Evolutionary conservation across 2,797 vertebrate species (phyloP), one percentile per base, ranked within the genome.

Genomic region (Chaetodon trifasciatus): DNA sequence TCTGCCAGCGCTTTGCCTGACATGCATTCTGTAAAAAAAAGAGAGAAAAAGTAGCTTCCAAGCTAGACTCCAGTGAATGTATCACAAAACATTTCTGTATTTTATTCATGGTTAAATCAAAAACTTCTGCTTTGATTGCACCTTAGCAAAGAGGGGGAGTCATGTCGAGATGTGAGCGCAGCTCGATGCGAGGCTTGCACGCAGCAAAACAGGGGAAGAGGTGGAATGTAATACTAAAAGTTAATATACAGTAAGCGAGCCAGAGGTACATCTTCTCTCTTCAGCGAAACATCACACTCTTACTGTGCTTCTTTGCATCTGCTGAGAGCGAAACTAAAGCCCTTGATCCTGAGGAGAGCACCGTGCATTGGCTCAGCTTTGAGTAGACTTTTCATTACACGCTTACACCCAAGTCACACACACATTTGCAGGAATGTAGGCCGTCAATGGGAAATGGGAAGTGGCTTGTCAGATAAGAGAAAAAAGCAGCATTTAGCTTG

Each of bases 191-290:
- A 79, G 67, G 46, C 60, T 63, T 69, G 70, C 74, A 83, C 78
- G 78, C 67, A 72, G 79, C 53, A 79, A 89, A 88, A 76, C 24
- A 64, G 64, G 50, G 68, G 78, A 70, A 82, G 60, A 86, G 75
- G 76, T 74, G 74, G 64, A 88, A 83, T 74, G 81, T 88, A 81
- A 80, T 60, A 79, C 79, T 82, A 82, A 89, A 88, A 86, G 82
- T 79, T 88, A 76, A 87, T 83, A 57, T 76, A 82, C 67, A 84
- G 73, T 82, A 85, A 81, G 82, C 82, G 78, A 85, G 78, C 73
- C 70, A 75, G 74, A 81, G 78, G 82, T 83, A 58, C 72, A 58
- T 16, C 40, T 73, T 70, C 76, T 79, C 74, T 84, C 58, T 73
- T 79, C 68, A 83, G 71, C 5, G 2, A 74, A 89, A 86, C 75